Evolutionary conservation across 2,797 vertebrate genomes (phyloP), one percentile per base, ranked within the genome.

Genomic region (Sebastes melanostomus): DNA sequence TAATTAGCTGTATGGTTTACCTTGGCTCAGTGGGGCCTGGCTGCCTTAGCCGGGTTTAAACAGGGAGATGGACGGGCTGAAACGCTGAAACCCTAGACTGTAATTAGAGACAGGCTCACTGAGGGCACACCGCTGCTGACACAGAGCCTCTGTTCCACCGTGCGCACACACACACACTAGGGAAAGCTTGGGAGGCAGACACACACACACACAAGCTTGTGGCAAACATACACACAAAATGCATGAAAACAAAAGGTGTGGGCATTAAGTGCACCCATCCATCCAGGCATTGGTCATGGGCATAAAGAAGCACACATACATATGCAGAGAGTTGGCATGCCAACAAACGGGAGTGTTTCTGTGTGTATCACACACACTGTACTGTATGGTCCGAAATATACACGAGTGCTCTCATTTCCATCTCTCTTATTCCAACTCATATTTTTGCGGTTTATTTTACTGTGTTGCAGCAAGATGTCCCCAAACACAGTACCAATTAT

Each of bases 1-100:
- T 95, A 95, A 95, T 95, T 95, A 95, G 93, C 93, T 92, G 91
- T 95, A 92, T 91, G 92, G 94, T 94, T 95, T 94, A 94, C 94
- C 92, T 95, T 95, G 94, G 94, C 94, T 95, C 93, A 92, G 90
- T 92, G 94, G 94, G 92, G 90, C 92, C 92, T 89, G 92, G 89
- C 92, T 91, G 93, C 90, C 90, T 93, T 89, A 88, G 90, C 89
- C 65, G 77, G 93, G 92, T 94, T 95, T 95, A 94, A 94, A 94
- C 93, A 92, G 92, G 91, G 93, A 94, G 93, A 94, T 94, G 94
- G 93, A 94, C 92, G 88, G 91, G 82, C 92, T 92, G 92, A 91
- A 92, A 92, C 86, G 87, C 90, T 92, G 94, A 93, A 95, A 95
- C 92, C 90, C 90, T 94, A 94, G 91, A 94, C 93, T 94, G 93